A percentile compares a stretch with the other conserved stretches of the same genome.
These are phyloP conservation scores for Melanocharis versteri DNA, from an alignment of 2,113 vertebrate genomes.

Conservation along the genomic window DNA sequence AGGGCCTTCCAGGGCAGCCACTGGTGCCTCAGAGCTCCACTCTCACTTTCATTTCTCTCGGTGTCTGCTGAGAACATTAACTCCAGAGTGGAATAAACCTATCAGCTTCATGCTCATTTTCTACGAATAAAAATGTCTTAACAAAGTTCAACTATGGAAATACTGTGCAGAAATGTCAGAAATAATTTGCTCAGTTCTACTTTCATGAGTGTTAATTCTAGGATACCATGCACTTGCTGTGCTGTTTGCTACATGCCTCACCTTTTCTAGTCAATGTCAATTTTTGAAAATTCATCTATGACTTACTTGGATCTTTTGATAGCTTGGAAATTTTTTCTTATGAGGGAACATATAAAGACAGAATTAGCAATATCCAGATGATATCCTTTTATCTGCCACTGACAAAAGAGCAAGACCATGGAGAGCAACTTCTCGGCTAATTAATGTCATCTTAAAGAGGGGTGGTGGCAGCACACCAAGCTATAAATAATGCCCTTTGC, in stretches of 20 bases:
- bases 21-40: not conserved
- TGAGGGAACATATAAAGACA: not conserved
- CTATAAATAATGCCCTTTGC: conserved; percentile 33
- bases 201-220: not conserved
- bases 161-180: not conserved
- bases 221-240: not conserved
- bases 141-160: not conserved
- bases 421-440: conserved; percentile 6
- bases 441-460: conserved; percentile 6
- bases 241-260: not conserved
- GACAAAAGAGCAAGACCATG: not conserved
- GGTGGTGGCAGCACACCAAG: not conserved
- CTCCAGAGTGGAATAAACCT: not conserved
- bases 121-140: not conserved
- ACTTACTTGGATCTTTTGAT: not conserved
- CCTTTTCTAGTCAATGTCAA: not conserved
- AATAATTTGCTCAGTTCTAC: not conserved
- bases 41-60: not conserved
- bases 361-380: not conserved
- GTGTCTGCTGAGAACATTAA: not conserved
- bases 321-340: not conserved
- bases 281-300: not conserved
- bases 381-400: not conserved
- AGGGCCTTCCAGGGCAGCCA: not conserved
- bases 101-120: not conserved